Conservation (phyloP, 2,797 vertebrate genomes). For the Echeneis naucrates region DNA sequence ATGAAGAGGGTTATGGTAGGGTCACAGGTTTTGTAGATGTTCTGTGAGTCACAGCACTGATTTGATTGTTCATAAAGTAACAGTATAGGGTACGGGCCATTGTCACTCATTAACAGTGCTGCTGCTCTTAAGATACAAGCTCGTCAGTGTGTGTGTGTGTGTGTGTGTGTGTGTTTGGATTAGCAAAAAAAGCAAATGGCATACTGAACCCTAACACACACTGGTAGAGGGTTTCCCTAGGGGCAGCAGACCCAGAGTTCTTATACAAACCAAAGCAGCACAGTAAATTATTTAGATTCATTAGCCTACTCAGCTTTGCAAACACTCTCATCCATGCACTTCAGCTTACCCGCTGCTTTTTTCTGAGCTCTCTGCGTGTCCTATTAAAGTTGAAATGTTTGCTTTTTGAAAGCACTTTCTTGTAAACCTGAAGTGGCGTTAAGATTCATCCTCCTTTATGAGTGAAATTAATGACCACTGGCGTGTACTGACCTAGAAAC, state of each 20-base stretch:
- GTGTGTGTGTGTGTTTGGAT: conserved; percentile 13
- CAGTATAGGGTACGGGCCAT: conserved; percentile 30
- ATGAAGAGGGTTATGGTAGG: neutral
- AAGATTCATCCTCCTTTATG: conserved; percentile 38
- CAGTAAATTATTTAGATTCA: conserved; percentile 79
- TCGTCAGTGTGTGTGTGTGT: conserved; percentile 20
- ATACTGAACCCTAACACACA: conserved; percentile 51
- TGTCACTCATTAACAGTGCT: conserved; percentile 15
- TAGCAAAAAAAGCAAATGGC: conserved; percentile 53
- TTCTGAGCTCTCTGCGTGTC: conserved; percentile 26
- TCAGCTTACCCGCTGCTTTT: conserved; percentile 36
- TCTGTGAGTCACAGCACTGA: conserved; percentile 10
- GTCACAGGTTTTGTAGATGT: conserved; percentile 18
- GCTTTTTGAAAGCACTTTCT: conserved; percentile 48
- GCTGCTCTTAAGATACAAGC: conserved; percentile 41
- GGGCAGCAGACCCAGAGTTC: conserved; percentile 56
- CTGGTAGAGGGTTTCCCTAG: conserved; percentile 59
- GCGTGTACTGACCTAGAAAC: conserved; percentile 31
- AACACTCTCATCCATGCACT: conserved; percentile 54
- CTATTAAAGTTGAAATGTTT: conserved; percentile 52
- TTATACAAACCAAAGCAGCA: conserved; percentile 69
- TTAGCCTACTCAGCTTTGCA: conserved; percentile 60
- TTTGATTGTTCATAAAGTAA: conserved; percentile 33
- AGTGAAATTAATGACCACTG: conserved; percentile 44
- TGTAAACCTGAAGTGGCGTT: conserved; percentile 46